Base-by-base conservation (phyloP, 2,797 vertebrate genomes). In the Protonibea diacanthus region DNA sequence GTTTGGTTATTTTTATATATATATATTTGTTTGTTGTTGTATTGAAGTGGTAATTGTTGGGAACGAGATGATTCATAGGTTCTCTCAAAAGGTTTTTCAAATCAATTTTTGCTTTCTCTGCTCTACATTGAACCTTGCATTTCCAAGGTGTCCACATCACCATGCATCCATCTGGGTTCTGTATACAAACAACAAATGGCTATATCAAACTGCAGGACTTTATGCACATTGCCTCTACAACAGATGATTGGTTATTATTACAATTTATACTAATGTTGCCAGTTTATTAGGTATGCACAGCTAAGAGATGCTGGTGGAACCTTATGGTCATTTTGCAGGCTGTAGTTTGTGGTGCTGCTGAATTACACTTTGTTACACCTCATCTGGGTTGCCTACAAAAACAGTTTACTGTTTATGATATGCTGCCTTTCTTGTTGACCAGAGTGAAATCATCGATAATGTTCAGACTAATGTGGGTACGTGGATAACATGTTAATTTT, bases 141-240 rank as follows among this genome's bases (percentile, higher is more conserved):
- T 33, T 33, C 7, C 25, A 25, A 25, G 7, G 33, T 33, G 33
- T 33, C 33, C 33, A 29, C 70, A 53, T 68, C 78, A 76, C 57
- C 55, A 29, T 10, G 12, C 56, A 29, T 64, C 79, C 78, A 80
- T 83, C 63, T 81, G 63, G 68, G 58, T 33, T 65, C 4, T 60
- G 51, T 66, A 29, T 18, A 66, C 45, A 67, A 70, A 80, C 69
- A 85, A 73, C 73, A 82, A 63, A 77, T 77, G 63, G 44, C 40
- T 57, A 56, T 49, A 47, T 63, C 23, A 63, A 83, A 76, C 57
- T 52, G 75, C 74, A 62, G 71, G 33, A 63, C 55, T 60, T 69
- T 67, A n/a, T 85, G 48, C 66, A 80, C 68, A 86, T 83, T 2
- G 55, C 49, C 55, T 44, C 20, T 38, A 44, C 63, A 48, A 55